Conservation (phyloP, 2,113 vertebrate genomes). For the Ibidorhyncha struthersii region DNA sequence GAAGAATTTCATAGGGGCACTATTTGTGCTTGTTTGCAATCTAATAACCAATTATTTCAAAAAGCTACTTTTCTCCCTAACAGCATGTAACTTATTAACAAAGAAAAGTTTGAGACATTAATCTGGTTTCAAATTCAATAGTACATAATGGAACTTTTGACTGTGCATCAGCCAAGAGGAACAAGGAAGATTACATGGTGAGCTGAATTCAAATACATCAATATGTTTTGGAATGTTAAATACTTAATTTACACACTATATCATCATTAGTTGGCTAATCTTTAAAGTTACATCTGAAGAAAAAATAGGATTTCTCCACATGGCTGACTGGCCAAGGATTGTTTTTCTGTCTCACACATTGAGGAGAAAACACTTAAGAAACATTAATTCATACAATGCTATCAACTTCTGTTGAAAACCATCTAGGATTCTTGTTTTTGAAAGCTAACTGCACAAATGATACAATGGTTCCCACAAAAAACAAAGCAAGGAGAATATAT, state of each 20-base stretch:
- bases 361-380: background rate
- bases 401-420: background rate
- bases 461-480: background rate
- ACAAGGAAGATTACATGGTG: slow-evolving; percentile 45
- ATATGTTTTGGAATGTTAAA: slow-evolving; percentile 57
- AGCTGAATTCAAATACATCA: slow-evolving; percentile 8
- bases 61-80: background rate
- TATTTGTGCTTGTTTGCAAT: background rate
- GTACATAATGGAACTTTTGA: slow-evolving; percentile 38
- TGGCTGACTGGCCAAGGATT: background rate
- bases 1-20: background rate
- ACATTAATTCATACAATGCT: background rate
- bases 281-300: slow-evolving; percentile 7
- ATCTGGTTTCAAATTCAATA: slow-evolving; percentile 44
- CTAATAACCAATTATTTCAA: background rate
- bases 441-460: background rate
- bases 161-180: slow-evolving; percentile 45
- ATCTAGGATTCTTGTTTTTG: background rate
- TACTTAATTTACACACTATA: slow-evolving; percentile 30
- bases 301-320: background rate
- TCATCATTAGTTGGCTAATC: slow-evolving; percentile 26
- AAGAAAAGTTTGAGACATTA: slow-evolving; percentile 29
- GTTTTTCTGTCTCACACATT: background rate
- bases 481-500: background rate
- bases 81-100: background rate